Evolutionary conservation across 2,888 invertebrate genomes (phyloP).

Genomic region (Epinotia nisella): DNA sequence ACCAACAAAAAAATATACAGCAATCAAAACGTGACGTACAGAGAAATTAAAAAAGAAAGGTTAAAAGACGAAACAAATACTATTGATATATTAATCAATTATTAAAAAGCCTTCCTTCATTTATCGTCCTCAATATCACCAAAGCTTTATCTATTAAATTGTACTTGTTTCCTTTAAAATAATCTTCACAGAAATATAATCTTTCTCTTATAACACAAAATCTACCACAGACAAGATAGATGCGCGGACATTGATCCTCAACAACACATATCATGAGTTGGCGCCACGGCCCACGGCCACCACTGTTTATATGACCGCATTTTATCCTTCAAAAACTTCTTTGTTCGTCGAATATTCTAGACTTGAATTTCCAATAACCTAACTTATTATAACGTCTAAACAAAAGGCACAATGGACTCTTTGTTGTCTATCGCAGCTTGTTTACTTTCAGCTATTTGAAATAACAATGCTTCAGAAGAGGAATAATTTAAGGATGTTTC

Average conservation of each 20-base stretch:
- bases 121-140: no score
- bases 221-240: no score
- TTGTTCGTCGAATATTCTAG: slow-evolving; percentile 22
- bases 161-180: no score
- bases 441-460: slow-evolving; percentile 45
- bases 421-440: slow-evolving; percentile 44
- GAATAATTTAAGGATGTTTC: not conserved
- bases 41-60: not conserved
- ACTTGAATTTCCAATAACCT: slow-evolving; percentile 35
- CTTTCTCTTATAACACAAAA: no score
- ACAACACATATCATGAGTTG: not conserved
- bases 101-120: no score
- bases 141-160: no score
- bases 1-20: no score
- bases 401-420: slow-evolving; percentile 46
- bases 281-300: not conserved
- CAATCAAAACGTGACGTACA: not conserved
- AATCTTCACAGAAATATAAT: no score
- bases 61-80: not conserved
- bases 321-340: not conserved
- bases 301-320: not conserved
- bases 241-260: no score
- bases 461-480: slow-evolving; percentile 22
- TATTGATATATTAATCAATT: no score
- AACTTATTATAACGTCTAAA: slow-evolving; percentile 33